Conservation (phyloP, 2,113 vertebrate genomes). For the Oceanodroma tethys region DNA sequence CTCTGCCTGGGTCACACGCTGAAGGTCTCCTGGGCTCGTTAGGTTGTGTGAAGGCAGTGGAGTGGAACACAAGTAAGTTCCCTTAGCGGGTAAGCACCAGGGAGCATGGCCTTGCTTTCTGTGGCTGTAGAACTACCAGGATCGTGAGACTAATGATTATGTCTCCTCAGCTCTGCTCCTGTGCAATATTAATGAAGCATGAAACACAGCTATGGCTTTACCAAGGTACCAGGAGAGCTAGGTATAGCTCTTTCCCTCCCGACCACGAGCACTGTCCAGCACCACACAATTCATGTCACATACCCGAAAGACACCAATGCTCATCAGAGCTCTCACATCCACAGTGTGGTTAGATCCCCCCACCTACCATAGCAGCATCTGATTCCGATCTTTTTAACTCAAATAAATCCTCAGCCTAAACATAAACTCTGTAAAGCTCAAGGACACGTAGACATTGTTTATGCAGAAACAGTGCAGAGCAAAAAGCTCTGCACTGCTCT, state of each 20-base stretch:
- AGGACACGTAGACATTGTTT: background rate
- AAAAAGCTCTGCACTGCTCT: background rate
- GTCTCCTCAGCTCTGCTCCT: background rate
- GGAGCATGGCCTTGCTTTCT: background rate
- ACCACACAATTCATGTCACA: background rate
- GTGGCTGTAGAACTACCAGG: background rate
- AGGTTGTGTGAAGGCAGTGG: background rate
- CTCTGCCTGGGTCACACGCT: background rate
- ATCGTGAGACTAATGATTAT: fast-evolving
- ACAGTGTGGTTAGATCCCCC: background rate
- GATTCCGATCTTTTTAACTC: background rate
- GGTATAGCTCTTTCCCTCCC: background rate
- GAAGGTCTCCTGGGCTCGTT: background rate
- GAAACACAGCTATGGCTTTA: background rate
- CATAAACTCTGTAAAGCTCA: background rate
- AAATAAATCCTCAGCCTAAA: background rate
- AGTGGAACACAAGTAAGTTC: background rate
- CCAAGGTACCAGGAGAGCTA: background rate
- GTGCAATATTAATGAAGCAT: background rate
- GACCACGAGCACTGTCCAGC: fast-evolving
- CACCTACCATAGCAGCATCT: background rate
- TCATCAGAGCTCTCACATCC: background rate
- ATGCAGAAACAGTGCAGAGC: background rate
- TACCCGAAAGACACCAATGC: background rate
- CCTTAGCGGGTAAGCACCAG: background rate